Base-by-base conservation (phyloP, 2,888 invertebrate genomes). In the Oxyteleia sp. region DNA sequence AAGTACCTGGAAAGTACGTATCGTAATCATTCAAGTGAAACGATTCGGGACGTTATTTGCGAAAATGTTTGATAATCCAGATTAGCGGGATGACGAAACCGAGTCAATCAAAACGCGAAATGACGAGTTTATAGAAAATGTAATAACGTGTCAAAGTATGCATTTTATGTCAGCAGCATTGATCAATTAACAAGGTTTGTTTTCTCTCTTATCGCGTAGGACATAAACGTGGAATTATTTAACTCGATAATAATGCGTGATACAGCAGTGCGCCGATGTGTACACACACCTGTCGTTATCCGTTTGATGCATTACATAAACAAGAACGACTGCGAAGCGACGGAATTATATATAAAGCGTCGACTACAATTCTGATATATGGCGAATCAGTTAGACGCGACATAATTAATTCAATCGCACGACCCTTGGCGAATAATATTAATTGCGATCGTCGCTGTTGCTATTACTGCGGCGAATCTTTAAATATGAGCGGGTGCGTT, bases 241-340 rank as follows among this genome's bases (percentile, higher is more conserved):
- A 61, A 71, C 59, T 57, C 35, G 35, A 57, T 57, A 69, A 57
- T 69, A 43, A 55, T 69, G 35, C 69, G 35, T 47, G 69, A 57
- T 71, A 71, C 41, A 15, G 29, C 35, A 16, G 53, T 72, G 41
- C 29, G 61, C 61, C 29, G 23, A 43, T 63, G 53, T 72, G 49
- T 57, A 47, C 26, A 69, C 35, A 69, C 57, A 47, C 32, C 55
- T 69, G 57, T 69, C 69, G 57, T 69, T 69, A 69, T 69, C 57
- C 57, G 35, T 57, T 57, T 55, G 23, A 69, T 69, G 35, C 47
- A 47, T 57, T 69, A 38, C 47, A 57, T 45, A 57, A 69, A 69
- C 69, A 69, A 69, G 69, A 69, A 57, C 38, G 69, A 64, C 45
- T 51, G 23, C 20, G 20, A 23, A 29, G 26, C 38, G 23, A 51